Conservation (phyloP, 1,140 invertebrate genomes). For the Penaeus japonicus region DNA sequence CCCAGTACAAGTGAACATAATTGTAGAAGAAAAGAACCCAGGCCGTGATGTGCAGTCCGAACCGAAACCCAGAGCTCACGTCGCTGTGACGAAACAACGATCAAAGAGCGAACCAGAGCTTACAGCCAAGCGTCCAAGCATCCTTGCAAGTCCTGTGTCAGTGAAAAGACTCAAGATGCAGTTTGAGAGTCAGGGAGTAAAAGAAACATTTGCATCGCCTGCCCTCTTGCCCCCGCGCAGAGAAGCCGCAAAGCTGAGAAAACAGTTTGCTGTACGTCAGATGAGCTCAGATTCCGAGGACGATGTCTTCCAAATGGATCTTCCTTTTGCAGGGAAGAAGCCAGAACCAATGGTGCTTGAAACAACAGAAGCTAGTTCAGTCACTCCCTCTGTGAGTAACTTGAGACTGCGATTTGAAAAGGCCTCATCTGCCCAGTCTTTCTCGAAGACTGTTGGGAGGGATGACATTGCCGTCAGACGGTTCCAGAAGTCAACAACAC, state of each 20-base stretch:
- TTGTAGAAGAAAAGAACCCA: neutral
- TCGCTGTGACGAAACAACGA: neutral
- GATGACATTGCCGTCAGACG: neutral
- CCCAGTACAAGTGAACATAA: neutral
- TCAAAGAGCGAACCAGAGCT: constrained; percentile 26
- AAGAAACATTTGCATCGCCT: neutral
- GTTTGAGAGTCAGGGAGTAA: constrained; percentile 9
- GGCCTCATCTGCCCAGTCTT: constrained; percentile 17
- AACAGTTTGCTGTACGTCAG: neutral
- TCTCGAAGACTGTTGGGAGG: neutral
- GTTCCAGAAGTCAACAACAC: neutral
- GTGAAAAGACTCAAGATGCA: constrained; percentile 35
- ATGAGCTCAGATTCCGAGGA: no score
- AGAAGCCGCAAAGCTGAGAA: neutral
- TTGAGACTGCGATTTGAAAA: constrained; percentile 29
- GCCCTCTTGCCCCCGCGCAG: no score
- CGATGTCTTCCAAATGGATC: no score
- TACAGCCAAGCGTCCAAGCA: neutral
- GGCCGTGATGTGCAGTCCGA: neutral
- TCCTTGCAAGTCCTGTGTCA: neutral
- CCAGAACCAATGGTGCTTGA: no score
- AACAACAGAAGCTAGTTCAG: no score
- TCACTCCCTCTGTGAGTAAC: constrained; percentile 26
- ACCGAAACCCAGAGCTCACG: neutral
- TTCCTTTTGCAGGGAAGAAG: no score